Evolutionary conservation across 1,140 invertebrate genomes (phyloP), one percentile per base, ranked within the genome.

Genomic region (Pachypeltis micranthus): DNA sequence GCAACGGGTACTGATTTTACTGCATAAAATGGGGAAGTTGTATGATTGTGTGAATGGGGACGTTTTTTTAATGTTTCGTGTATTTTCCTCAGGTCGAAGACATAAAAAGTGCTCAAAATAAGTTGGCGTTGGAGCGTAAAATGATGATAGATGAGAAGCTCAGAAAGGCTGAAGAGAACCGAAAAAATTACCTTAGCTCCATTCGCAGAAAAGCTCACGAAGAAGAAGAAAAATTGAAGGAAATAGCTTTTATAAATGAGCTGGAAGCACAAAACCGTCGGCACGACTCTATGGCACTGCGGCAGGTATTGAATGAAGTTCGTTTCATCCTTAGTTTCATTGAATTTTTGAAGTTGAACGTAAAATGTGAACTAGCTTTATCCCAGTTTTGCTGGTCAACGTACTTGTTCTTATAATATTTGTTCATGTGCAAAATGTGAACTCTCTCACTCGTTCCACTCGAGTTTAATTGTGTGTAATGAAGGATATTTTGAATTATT

Each of bases 211-310:
- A 98, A 75, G 95, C 95, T 1, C 93, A 97, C 69, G 95, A 98
- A 70, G 95, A 98, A 75, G 94, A 97, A 67, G 91, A 93, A 47
- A 98, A 98, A 75, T 79, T 94, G 0, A 91, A 93, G 69, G 95
- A 98, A 79, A 97, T 98, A 64, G 93, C 93, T 27, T 98, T 98
- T 74, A 98, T 98, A 60, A 97, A 97, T 75, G 90, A 91, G 70
- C 76, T 98, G 1, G 92, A 97, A 72, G 93, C 93, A 1, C 91
- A 96, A 76, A 96, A 97, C 74, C 90, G 95, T 70, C 77, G 90
- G 2, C 86, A 95, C 71, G 93, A 97, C 75, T 86, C 93, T 68
- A 77, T 93, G 67, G 85, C 86, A 12, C 81, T 87, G 28, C 87
- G 86, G 68, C 85, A 89, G 64, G 75, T 74, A 66, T 54, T 44